Conservation (phyloP, 2,888 invertebrate genomes). For the Euplagia quadripunctaria region DNA sequence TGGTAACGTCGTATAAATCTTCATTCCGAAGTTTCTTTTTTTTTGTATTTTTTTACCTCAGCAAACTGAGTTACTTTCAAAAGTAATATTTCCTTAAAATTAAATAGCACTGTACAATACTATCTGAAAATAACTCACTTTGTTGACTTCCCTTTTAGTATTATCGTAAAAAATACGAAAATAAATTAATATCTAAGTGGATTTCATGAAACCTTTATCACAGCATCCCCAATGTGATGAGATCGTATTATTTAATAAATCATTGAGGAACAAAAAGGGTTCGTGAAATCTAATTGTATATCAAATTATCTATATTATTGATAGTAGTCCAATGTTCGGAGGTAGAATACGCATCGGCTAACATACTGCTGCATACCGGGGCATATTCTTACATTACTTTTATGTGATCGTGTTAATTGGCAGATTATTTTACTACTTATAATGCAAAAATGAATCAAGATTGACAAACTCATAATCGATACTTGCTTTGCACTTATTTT, state of each 20-base stretch:
- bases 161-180: slow-evolving; percentile 46
- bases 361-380: slow-evolving; percentile 11
- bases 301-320: slow-evolving; percentile 46
- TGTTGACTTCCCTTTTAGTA: slow-evolving; percentile 28
- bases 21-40: slow-evolving; percentile 34
- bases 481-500: background rate
- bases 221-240: slow-evolving; percentile 60
- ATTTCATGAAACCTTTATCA: slow-evolving; percentile 58
- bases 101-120: slow-evolving; percentile 54
- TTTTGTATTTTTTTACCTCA: slow-evolving; percentile 34
- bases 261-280: slow-evolving; percentile 52
- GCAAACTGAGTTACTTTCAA: slow-evolving; percentile 46
- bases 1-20: slow-evolving; percentile 57
- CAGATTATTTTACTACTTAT: background rate
- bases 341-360: slow-evolving; percentile 46
- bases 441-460: background rate
- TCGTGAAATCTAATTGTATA: slow-evolving; percentile 52
- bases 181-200: slow-evolving; percentile 51
- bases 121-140: slow-evolving; percentile 53
- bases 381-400: background rate
- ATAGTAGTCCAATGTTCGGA: slow-evolving; percentile 37
- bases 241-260: slow-evolving; percentile 65
- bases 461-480: background rate
- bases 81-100: slow-evolving; percentile 32
- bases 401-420: background rate